A percentile compares a stretch with the other conserved stretches of the same genome.
Evolutionary conservation across 2,888 invertebrate species (phyloP).

Genomic region (Maniola hyperantus): DNA sequence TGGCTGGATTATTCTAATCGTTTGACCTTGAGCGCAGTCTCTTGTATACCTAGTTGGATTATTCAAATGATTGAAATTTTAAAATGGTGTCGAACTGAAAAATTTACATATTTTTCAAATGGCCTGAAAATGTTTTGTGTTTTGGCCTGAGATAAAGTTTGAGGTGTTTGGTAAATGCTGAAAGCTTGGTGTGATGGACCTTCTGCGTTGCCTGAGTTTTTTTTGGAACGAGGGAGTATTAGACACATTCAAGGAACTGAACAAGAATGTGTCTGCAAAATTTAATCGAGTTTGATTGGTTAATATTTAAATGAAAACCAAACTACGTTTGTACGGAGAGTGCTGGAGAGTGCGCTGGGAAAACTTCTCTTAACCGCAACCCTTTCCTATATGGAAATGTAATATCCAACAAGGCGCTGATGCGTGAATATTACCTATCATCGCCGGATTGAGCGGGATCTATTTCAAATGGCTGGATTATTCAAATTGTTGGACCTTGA

Average conservation of each 20-base stretch:
- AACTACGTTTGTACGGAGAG: too few species aligned
- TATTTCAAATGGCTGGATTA: constrained; percentile 3
- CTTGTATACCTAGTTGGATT: background rate
- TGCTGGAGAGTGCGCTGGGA: too few species aligned
- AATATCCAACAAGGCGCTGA: background rate
- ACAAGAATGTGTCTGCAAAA: too few species aligned
- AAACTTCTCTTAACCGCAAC: background rate
- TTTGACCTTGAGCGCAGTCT: background rate
- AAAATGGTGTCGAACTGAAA: background rate
- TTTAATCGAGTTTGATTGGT: too few species aligned
- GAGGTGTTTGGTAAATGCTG: background rate
- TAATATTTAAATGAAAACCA: too few species aligned
- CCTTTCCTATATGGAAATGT: background rate
- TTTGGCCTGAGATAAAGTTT: too few species aligned
- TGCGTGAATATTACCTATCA: constrained; percentile 15
- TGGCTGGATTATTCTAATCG: constrained; percentile 1
- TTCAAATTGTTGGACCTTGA: constrained; percentile 1
- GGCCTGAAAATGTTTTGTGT: background rate
- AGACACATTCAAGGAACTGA: too few species aligned
- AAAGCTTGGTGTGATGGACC: too few species aligned
- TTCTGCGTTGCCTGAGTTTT: too few species aligned
- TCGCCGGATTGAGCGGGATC: background rate
- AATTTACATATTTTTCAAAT: background rate
- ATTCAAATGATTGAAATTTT: background rate
- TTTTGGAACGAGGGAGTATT: too few species aligned